Base-by-base conservation (phyloP, 2,113 vertebrate species). In the Tenrec ecaudatus region DNA sequence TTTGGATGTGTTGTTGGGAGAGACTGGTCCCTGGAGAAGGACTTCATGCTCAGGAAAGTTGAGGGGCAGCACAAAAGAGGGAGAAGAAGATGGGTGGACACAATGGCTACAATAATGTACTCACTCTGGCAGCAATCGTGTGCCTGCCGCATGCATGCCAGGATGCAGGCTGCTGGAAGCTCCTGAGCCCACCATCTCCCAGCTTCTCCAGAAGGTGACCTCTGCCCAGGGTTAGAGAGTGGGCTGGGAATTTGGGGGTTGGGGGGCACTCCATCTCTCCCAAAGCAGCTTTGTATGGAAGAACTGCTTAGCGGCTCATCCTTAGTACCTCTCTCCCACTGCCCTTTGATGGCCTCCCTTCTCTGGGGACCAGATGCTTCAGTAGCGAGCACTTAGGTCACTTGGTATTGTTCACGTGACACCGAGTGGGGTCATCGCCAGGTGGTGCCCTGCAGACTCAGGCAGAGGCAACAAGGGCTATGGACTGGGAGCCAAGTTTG, bases 401-500 rank as follows among this genome's bases (percentile, higher is more conserved):
- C 60, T 86, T 53, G 20, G 38, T 80, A 20, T 88, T 71, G 9
- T 53, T 53, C 86, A 87, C 36, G 71, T 62, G 68, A 66, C 31
- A 77, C 86, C 43, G 66, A 77, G 86, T 58, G 10, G 17, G 73
- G 47, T 20, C 77, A 12, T 43, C 71, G 64, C n/a, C 7, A 4
- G 1, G 9, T 11, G 19, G 69, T 92, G n/a, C 29, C 43, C 84
- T 14, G 8, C 4, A 89, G 77, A 77, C 80, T 94, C 75, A 96
- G 87, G 91, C n/a, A 92, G n/a, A 14, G 69, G 88, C 15, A 66
- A 22, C 29, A 47, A 92, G n/a, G 31, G 3, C 11, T 40, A 16
- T 58, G 77, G 81, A 73, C 71, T 23, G 29, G 8, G 88, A 91
- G 83, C 83, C 89, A 90, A 91, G 68, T 88, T 58, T 75, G 47